Conservation (phyloP, 2,113 vertebrate genomes). For the rabbit (Oryctolagus cuniculus) region mOryCun1.1 NC_091451.1:32862001-32862500, state of each 20-base stretch:
- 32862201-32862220: conserved; percentile 25
- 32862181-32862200: background rate
- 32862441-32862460: conserved; percentile 17
- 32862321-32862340: background rate
- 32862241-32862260: conserved; percentile 12
- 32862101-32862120: background rate
- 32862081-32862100: background rate
- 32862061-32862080: background rate
- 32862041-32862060: background rate
- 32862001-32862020: conserved; percentile 35
- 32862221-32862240: conserved; percentile 1
- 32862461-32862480: background rate
- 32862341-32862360: background rate
- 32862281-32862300: background rate
- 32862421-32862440: background rate
- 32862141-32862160: background rate
- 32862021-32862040: background rate
- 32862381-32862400: conserved; percentile 18
- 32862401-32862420: background rate
- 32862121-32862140: background rate
- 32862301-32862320: background rate
- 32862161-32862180: background rate
- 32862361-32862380: background rate
- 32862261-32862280: conserved; percentile 50
- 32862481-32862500: background rate